Conservation (phyloP, 2,113 vertebrate genomes). For the Prinia subflava region DNA sequence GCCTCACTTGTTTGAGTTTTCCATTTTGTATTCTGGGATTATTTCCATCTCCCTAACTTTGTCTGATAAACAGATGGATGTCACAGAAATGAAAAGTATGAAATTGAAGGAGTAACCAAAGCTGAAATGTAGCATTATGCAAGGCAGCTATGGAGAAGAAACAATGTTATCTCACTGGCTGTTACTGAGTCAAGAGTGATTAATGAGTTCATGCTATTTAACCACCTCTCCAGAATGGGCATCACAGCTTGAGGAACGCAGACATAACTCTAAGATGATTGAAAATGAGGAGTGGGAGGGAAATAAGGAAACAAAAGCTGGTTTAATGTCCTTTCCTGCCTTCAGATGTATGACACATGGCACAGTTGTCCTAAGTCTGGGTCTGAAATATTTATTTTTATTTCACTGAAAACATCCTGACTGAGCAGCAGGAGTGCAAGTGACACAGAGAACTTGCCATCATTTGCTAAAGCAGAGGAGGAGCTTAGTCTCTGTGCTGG, state of each 20-base stretch:
- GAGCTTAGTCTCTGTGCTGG: neutral
- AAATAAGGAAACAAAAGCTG: neutral
- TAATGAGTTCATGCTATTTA: neutral
- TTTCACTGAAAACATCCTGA: neutral
- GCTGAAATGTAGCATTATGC: neutral
- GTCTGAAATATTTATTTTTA: neutral
- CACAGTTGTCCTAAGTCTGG: neutral
- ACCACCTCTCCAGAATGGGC: neutral
- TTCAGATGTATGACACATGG: neutral
- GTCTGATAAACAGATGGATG: neutral
- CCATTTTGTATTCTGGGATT: neutral
- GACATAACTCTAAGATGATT: neutral
- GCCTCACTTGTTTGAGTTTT: neutral
- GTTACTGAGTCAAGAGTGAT: neutral
- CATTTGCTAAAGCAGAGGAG: neutral
- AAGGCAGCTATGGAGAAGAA: neutral
- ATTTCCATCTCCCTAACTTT: fast-evolving
- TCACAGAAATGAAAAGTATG: neutral
- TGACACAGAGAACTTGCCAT: neutral
- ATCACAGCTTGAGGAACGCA: neutral
- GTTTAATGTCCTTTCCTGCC: neutral
- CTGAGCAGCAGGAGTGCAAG: neutral
- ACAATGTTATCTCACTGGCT: neutral
- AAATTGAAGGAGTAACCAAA: neutral
- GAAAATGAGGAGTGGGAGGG: neutral